Conservation (phyloP, 2,113 vertebrate genomes). For the Sitta europaea region DNA sequence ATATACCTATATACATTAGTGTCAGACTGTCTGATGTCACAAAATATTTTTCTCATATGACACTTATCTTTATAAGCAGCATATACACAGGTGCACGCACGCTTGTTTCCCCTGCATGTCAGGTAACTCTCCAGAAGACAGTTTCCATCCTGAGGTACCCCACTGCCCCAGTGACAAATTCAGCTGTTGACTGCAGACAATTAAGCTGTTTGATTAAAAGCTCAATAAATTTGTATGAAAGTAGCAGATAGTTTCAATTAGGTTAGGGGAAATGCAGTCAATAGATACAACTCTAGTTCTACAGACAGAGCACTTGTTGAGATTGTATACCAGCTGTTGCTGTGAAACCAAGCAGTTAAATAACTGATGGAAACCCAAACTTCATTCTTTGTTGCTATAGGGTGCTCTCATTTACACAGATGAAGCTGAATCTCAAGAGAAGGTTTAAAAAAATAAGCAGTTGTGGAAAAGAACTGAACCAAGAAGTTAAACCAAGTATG, state of each 20-base stretch:
- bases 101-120: background rate
- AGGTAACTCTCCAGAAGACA: background rate
- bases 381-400: background rate
- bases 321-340: background rate
- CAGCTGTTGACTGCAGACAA: background rate
- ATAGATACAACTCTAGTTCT: background rate
- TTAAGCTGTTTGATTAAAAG: background rate
- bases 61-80: background rate
- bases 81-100: background rate
- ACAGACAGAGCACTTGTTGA: background rate
- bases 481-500: background rate
- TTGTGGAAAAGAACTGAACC: background rate
- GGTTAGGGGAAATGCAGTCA: background rate
- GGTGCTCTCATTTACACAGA: background rate
- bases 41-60: background rate
- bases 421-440: background rate
- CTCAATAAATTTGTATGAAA: background rate
- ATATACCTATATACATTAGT: background rate
- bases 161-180: background rate
- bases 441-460: slow-evolving; percentile 1
- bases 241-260: background rate
- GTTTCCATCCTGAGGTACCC: background rate
- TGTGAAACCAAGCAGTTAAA: background rate
- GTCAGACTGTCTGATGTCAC: background rate
- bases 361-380: background rate